These are phyloP conservation scores for Vanessa tameamea DNA, from an alignment of 1,140 invertebrate genomes.

Conservation along the genomic window DNA sequence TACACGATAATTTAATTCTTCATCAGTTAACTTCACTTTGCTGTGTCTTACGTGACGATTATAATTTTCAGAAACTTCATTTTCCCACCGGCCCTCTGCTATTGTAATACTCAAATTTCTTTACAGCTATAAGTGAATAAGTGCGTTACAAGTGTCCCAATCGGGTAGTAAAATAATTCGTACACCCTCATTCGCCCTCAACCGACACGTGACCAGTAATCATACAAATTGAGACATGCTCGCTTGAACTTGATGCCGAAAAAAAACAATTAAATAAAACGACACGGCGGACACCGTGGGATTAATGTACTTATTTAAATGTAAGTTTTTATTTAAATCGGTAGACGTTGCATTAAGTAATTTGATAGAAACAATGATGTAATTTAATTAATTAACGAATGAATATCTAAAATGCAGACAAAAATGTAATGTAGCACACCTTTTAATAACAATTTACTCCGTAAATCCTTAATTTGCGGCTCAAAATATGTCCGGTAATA, in stretches of 20 bases:
- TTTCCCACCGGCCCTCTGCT: not conserved
- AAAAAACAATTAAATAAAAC: slow-evolving; percentile 27
- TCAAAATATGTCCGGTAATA: slow-evolving; percentile 29
- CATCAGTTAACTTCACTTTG: no score
- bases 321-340: no score
- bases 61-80: slow-evolving; percentile 7
- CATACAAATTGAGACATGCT: slow-evolving; percentile 67
- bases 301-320: not conserved
- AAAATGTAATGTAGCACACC: no score
- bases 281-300: not conserved
- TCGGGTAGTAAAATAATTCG: slow-evolving; percentile 51
- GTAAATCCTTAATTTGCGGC: slow-evolving; percentile 16
- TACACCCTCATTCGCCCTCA: slow-evolving; percentile 37
- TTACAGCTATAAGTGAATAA: slow-evolving; percentile 44
- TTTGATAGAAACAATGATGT: no score
- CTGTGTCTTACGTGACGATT: not conserved
- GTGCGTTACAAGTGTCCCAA: slow-evolving; percentile 51
- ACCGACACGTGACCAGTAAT: slow-evolving; percentile 60
- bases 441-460: slow-evolving; percentile 15
- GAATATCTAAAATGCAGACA: no score
- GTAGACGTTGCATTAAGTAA: no score
- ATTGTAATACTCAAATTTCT: slow-evolving; percentile 31
- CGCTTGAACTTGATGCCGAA: slow-evolving; percentile 45
- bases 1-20: no score
- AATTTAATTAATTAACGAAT: no score